Percentiles rank a stretch among this genome's conserved stretches.
Evolutionary conservation across 2,113 vertebrate species (phyloP).

Genomic region (Rhizomys pruinosus): DNA sequence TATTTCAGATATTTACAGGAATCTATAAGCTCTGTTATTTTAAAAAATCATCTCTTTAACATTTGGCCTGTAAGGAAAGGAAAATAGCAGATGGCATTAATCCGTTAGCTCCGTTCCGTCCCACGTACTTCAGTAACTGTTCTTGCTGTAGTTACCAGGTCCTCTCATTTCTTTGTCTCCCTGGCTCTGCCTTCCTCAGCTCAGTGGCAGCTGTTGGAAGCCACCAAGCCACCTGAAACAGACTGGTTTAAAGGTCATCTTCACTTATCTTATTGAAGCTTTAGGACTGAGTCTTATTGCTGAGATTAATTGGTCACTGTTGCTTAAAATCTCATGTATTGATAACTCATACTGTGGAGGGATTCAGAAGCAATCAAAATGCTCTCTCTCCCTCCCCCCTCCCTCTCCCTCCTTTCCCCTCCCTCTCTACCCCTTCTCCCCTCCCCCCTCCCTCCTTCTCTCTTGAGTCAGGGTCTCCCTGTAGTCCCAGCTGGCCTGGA

Average conservation of each 20-base stretch:
- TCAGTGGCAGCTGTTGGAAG: background rate
- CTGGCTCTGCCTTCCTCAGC: background rate
- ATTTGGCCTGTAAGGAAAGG: constrained; percentile 7
- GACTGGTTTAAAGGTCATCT: background rate
- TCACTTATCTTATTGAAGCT: background rate
- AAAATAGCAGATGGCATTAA: background rate
- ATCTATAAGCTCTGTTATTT: background rate
- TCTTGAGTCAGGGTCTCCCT: no score
- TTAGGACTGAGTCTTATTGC: background rate
- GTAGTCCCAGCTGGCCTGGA: no score
- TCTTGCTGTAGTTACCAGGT: constrained; percentile 17
- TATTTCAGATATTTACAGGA: background rate
- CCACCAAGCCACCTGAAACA: background rate
- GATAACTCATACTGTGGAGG: no score
- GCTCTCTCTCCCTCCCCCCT: no score
- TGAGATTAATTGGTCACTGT: constrained; percentile 22
- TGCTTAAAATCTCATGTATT: constrained; percentile 20
- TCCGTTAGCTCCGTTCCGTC: constrained; percentile 9
- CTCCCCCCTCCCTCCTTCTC: no score
- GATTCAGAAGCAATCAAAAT: no score
- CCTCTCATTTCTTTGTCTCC: background rate
- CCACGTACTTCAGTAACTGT: background rate
- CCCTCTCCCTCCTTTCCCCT: no score
- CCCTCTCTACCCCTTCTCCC: no score
- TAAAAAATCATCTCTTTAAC: background rate